Percentiles rank a stretch among this genome's conserved stretches.
Conservation (phyloP, 2,113 vertebrate genomes). For the Eulemur rufifrons region DNA sequence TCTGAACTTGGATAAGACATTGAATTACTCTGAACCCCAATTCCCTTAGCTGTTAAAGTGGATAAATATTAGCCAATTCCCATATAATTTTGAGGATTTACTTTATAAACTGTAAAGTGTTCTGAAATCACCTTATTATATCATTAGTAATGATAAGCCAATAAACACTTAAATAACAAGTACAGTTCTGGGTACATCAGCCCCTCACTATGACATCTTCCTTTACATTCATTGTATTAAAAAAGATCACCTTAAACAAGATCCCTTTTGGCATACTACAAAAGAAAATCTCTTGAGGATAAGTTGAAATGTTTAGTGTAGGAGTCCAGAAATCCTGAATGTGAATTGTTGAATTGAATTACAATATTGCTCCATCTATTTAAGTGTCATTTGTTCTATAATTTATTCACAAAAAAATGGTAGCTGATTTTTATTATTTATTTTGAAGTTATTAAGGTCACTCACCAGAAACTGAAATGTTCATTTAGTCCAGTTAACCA, state of each 20-base stretch:
- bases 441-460: constrained; percentile 55
- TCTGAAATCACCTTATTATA: neutral
- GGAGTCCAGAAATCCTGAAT: neutral
- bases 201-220: neutral
- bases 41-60: neutral
- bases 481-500: constrained; percentile 32
- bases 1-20: neutral
- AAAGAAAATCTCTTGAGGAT: neutral
- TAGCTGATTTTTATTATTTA: constrained; percentile 31
- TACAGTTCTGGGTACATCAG: neutral
- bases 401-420: constrained; percentile 32
- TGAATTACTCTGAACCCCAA: neutral
- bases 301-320: neutral
- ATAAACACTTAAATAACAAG: neutral
- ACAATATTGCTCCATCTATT: neutral
- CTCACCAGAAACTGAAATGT: neutral
- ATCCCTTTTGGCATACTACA: neutral
- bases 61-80: neutral
- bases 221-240: neutral
- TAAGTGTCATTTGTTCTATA: neutral
- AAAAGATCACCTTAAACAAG: neutral
- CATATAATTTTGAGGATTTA: neutral
- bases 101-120: neutral
- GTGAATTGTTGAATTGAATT: neutral
- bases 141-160: neutral